Percentiles rank a stretch among this genome's conserved stretches.
phyloP scores from a whole-genome alignment of 2,888 invertebrate genomes.

The Chorisops tibialis region DNA sequence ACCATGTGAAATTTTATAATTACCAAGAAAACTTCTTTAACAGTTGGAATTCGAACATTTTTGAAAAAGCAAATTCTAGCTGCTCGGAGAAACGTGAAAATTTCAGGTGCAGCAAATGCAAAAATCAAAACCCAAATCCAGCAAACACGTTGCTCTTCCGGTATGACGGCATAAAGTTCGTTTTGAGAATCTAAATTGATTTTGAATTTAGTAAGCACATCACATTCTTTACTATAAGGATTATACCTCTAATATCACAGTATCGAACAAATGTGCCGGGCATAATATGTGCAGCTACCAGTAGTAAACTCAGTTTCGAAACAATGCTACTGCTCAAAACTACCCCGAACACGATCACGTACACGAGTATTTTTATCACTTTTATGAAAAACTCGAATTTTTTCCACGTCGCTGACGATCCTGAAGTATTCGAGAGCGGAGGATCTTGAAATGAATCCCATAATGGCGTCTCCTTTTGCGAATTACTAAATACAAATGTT shows the following conservation, averaged over 20 bases:
- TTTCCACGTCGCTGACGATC: slow-evolving; percentile 63
- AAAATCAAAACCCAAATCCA: slow-evolving; percentile 81
- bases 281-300: slow-evolving; percentile 69
- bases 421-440: slow-evolving; percentile 64
- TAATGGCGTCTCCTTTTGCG: slow-evolving; percentile 55
- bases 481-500: not conserved
- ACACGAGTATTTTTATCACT: slow-evolving; percentile 65
- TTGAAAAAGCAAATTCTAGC: slow-evolving; percentile 72
- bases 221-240: slow-evolving; percentile 29
- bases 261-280: slow-evolving; percentile 56
- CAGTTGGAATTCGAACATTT: slow-evolving; percentile 58
- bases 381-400: slow-evolving; percentile 63
- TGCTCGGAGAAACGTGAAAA: slow-evolving; percentile 68
- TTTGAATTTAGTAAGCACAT: slow-evolving; percentile 43
- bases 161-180: slow-evolving; percentile 60
- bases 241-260: slow-evolving; percentile 56
- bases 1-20: slow-evolving; percentile 26
- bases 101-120: slow-evolving; percentile 73
- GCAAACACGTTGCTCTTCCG: slow-evolving; percentile 63
- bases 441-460: slow-evolving; percentile 80
- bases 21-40: slow-evolving; percentile 58
- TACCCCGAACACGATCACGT: slow-evolving; percentile 62
- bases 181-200: slow-evolving; percentile 57
- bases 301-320: slow-evolving; percentile 70
- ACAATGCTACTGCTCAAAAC: slow-evolving; percentile 66